These are phyloP conservation scores for Leistus spinibarbis DNA, from an alignment of 2,888 invertebrate species.

Conservation along the genomic window DNA sequence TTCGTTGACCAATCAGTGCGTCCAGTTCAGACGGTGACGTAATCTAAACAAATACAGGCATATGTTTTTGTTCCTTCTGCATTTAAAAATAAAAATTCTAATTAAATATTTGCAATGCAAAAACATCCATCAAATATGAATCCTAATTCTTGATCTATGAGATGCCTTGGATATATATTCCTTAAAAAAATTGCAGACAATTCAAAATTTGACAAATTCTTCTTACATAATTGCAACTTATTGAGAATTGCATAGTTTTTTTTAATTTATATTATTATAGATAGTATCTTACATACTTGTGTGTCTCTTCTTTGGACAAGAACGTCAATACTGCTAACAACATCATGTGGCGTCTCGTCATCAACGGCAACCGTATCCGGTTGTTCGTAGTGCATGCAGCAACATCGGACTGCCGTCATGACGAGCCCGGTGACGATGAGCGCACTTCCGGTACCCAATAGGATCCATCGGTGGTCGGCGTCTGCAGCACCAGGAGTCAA, in stretches of 20 bases:
- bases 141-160: too few relatives aligned
- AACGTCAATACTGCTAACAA: conserved; percentile 62
- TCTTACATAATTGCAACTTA: too few relatives aligned
- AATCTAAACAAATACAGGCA: conserved; percentile 49
- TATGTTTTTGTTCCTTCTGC: too few relatives aligned
- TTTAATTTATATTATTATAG: too few relatives aligned
- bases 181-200: too few relatives aligned
- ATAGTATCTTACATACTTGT: conserved; percentile 50
- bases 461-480: conserved; percentile 73
- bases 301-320: conserved; percentile 56
- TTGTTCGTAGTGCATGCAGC: conserved; percentile 66
- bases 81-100: too few relatives aligned
- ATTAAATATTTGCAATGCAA: too few relatives aligned
- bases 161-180: too few relatives aligned
- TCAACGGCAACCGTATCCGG: conserved; percentile 57
- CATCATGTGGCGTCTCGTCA: conserved; percentile 54
- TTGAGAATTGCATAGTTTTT: too few relatives aligned
- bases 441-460: conserved; percentile 70
- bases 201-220: too few relatives aligned
- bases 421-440: conserved; percentile 68
- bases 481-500: conserved; percentile 78
- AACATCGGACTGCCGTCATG: conserved; percentile 69
- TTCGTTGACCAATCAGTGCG: conserved; percentile 59
- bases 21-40: conserved; percentile 66
- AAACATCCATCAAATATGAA: too few relatives aligned